Base-by-base conservation (phyloP, 2,113 vertebrate species). In the Syngnathus typhle region DNA sequence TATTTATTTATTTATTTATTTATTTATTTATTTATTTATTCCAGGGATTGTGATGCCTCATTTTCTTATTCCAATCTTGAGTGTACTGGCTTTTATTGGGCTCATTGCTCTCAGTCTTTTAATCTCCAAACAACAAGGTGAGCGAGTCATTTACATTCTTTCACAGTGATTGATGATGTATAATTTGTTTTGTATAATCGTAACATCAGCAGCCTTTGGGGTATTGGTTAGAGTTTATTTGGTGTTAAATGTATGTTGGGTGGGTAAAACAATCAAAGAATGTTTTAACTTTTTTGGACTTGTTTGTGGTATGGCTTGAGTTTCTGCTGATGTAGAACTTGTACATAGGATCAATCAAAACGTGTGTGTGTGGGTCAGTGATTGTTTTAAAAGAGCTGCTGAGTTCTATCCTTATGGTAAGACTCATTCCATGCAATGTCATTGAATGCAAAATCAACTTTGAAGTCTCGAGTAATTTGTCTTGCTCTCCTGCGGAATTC, bases 1-100 rank as follows among this genome's bases (percentile, higher is more conserved):
- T 43, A 27, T 27, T 27, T 27, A 27, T 27, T 27, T 27, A 27
- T 4, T 32, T 59, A 12, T 66, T 27, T 27, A 27, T 4, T 32
- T 59, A 12, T 66, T 43, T 43, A 4, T 39, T 43, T 43, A 32
- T 77, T 19, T 15, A 16, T 18, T 41, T 78, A 70, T 49, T 76
- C 16, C 78, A 73, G 68, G 13, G 7, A 39, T 59, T 60, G 18
- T 36, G 23, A 58, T 64, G 21, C 66, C 56, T 44, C 46, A 37
- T 39, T 7, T 83, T 49, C 64, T 88, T 69, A 73, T 86, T 19
- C 81, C 82, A n/a, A 0, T 78, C 49, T 47, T 85, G 67, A 70
- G 62, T 7, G 0, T 83, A 0, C 1, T 81, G 46, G 12, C 19
- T 0, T 82, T 88, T 19, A 4, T 8, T 1, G 73, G 64, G 12